Conservation (phyloP, 2,797 vertebrate genomes). For the Sebastes matsubarae region DNA sequence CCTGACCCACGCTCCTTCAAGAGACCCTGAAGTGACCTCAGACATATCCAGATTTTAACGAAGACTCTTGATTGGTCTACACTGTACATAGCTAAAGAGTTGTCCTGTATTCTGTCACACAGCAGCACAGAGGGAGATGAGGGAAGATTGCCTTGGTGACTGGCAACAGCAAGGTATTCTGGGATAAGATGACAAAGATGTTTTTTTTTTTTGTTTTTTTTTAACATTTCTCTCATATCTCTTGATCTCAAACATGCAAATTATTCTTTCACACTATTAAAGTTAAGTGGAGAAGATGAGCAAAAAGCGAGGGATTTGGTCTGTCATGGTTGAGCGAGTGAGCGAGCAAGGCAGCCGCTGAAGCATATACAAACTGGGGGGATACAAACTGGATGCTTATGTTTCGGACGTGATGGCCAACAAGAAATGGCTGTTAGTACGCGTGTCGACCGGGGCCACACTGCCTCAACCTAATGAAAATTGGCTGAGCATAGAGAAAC, state of each 20-base stretch:
- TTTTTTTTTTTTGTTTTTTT: not conserved
- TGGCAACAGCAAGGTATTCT: conserved; percentile 27
- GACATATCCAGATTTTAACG: conserved; percentile 11
- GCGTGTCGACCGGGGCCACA: conserved; percentile 39
- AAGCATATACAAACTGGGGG: conserved; percentile 19
- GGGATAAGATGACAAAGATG: conserved; percentile 31
- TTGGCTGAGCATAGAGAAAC: conserved; percentile 65
- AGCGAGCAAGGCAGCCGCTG: conserved; percentile 30
- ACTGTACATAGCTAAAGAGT: conserved; percentile 15
- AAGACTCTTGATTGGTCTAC: conserved; percentile 16
- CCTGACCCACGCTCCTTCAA: not conserved
- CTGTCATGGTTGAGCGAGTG: conserved; percentile 58
- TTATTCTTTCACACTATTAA: conserved; percentile 65
- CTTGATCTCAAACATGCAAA: conserved; percentile 70
- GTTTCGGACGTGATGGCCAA: conserved; percentile 64
- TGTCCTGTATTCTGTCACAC: not conserved
- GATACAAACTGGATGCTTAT: conserved; percentile 70
- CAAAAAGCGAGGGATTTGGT: conserved; percentile 54
- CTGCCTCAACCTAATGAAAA: conserved; percentile 65
- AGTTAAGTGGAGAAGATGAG: conserved; percentile 65
- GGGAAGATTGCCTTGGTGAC: conserved; percentile 17
- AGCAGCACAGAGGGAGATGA: not conserved
- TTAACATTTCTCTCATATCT: conserved; percentile 41
- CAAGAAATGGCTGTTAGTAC: conserved; percentile 62
- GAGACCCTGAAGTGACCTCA: not conserved